These are phyloP conservation scores for Campoletis sonorensis DNA, from an alignment of 1,140 invertebrate genomes.

Conservation along the genomic window DNA sequence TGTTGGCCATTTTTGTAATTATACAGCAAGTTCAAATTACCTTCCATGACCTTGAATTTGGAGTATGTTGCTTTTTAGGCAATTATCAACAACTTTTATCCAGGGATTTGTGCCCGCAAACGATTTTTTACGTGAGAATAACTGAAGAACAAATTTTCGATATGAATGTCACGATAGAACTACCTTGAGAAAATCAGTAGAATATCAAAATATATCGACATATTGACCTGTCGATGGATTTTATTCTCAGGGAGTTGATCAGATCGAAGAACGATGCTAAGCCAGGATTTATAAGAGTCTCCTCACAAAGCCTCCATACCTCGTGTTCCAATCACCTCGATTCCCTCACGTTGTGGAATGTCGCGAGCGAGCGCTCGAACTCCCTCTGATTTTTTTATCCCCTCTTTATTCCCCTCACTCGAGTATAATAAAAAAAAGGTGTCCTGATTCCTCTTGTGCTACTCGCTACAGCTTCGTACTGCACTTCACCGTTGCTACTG, in stretches of 20 bases:
- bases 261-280: not conserved
- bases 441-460: constrained; percentile 29
- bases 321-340: constrained; percentile 42
- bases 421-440: constrained; percentile 18
- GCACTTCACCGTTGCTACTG: constrained; percentile 9
- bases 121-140: no score
- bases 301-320: not conserved
- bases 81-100: no score
- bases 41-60: no score
- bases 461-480: not conserved
- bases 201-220: not conserved
- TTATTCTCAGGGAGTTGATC: not conserved
- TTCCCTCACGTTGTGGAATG: constrained; percentile 41
- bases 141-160: no score
- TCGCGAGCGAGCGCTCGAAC: constrained; percentile 21
- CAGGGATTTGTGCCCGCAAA: no score
- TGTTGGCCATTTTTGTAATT: no score
- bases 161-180: no score
- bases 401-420: constrained; percentile 16
- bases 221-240: not conserved
- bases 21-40: no score
- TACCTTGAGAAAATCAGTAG: not conserved
- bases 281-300: constrained; percentile 28
- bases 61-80: no score
- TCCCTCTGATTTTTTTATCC: constrained; percentile 28